phyloP scores from a whole-genome alignment of 2,888 invertebrate species.

The Hedya salicella region DNA sequence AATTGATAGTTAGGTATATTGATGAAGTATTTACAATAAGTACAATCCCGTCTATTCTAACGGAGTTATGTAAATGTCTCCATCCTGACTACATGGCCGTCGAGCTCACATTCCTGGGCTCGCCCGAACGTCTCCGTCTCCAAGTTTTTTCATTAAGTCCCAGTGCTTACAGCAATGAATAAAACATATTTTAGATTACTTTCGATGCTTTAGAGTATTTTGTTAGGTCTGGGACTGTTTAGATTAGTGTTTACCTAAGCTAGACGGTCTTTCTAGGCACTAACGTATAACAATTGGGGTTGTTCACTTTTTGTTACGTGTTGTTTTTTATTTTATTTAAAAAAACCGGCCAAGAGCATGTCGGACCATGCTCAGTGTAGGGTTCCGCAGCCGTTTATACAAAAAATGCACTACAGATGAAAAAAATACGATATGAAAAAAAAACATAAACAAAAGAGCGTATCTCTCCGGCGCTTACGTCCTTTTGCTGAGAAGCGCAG shows the following conservation, averaged over 20 bases:
- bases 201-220: slow-evolving; percentile 34
- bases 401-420: too few relatives aligned
- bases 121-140: slow-evolving; percentile 30
- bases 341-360: too few relatives aligned
- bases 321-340: too few relatives aligned
- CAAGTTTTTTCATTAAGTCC: slow-evolving; percentile 60
- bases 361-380: too few relatives aligned
- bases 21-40: slow-evolving; percentile 24
- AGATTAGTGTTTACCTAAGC: slow-evolving; percentile 3
- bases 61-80: slow-evolving; percentile 41
- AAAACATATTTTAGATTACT: slow-evolving; percentile 54
- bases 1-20: background rate
- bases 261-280: background rate
- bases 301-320: too few relatives aligned
- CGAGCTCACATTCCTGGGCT: slow-evolving; percentile 29
- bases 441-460: too few relatives aligned
- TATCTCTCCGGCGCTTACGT: too few relatives aligned
- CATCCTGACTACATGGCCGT: slow-evolving; percentile 37
- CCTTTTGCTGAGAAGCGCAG: too few relatives aligned
- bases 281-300: background rate
- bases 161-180: slow-evolving; percentile 55
- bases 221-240: background rate
- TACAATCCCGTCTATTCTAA: slow-evolving; percentile 36
- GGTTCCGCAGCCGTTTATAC: too few relatives aligned
- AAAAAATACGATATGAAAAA: too few relatives aligned